phyloP scores from a whole-genome alignment of 2,113 vertebrate genomes.

The Cottus gobio region DNA sequence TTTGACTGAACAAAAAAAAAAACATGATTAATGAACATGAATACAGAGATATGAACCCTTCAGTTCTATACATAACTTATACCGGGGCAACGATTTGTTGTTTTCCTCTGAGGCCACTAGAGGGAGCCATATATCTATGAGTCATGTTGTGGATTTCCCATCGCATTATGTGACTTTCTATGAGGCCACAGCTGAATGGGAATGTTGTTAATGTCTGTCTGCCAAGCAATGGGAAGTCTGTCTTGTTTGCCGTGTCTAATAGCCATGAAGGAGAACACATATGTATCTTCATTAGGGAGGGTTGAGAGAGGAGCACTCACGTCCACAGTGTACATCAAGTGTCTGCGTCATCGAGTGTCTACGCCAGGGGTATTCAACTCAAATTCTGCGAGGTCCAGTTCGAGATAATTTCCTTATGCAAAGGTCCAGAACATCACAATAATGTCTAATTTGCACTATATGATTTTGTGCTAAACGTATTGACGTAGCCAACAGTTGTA shows the following conservation, averaged over 20 bases:
- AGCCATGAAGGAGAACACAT: background rate
- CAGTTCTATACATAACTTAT: background rate
- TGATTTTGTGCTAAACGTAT: too few relatives aligned
- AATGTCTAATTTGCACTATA: too few relatives aligned
- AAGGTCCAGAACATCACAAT: too few relatives aligned
- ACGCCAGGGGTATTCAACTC: too few relatives aligned
- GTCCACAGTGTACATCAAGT: too few relatives aligned
- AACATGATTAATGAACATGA: background rate
- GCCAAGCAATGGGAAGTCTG: background rate
- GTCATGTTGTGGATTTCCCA: too few relatives aligned
- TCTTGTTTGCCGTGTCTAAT: background rate
- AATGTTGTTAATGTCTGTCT: background rate
- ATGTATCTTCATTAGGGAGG: background rate
- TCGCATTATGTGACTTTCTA: background rate
- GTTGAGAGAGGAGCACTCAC: background rate
- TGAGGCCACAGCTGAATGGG: background rate
- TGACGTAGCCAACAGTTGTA: too few relatives aligned
- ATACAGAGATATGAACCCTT: background rate
- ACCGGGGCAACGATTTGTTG: background rate
- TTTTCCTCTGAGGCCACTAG: conserved; percentile 55
- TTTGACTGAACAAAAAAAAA: background rate
- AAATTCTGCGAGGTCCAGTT: too few relatives aligned
- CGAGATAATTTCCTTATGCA: too few relatives aligned
- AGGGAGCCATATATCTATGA: conserved; percentile 33
- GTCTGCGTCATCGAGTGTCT: too few relatives aligned